Evolutionary conservation across 2,113 vertebrate species (phyloP).

Genomic region (Dipodomys stephensi): DNA sequence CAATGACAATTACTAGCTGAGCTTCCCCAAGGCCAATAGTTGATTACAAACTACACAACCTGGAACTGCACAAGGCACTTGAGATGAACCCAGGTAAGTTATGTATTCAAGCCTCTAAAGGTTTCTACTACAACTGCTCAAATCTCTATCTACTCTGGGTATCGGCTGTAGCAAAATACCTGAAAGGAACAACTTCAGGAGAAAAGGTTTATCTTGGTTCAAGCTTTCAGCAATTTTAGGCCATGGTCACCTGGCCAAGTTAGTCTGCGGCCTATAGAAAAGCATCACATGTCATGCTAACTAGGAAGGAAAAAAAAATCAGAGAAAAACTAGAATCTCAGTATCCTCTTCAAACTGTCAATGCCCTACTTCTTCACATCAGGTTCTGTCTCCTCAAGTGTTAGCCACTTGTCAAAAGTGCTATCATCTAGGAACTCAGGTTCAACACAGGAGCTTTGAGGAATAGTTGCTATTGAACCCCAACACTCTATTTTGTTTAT

Average conservation of each 20-base stretch:
- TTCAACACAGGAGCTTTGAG: background rate
- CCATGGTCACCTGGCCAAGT: background rate
- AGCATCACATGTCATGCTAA: background rate
- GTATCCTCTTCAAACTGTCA: too few species aligned
- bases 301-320: background rate
- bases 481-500: background rate
- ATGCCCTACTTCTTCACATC: background rate
- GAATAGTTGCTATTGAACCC: background rate
- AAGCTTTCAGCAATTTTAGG: background rate
- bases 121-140: background rate
- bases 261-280: too few species aligned
- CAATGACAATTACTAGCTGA: background rate
- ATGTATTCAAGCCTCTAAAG: background rate
- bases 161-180: background rate
- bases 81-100: background rate
- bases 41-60: background rate
- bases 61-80: background rate
- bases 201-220: background rate
- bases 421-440: background rate
- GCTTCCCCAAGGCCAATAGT: background rate
- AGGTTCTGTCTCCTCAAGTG: background rate
- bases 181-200: background rate
- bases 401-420: background rate
- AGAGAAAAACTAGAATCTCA: too few species aligned
- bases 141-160: background rate